phyloP scores from a whole-genome alignment of 2,888 invertebrate genomes.

The Cremastobaeus sp. region DNA sequence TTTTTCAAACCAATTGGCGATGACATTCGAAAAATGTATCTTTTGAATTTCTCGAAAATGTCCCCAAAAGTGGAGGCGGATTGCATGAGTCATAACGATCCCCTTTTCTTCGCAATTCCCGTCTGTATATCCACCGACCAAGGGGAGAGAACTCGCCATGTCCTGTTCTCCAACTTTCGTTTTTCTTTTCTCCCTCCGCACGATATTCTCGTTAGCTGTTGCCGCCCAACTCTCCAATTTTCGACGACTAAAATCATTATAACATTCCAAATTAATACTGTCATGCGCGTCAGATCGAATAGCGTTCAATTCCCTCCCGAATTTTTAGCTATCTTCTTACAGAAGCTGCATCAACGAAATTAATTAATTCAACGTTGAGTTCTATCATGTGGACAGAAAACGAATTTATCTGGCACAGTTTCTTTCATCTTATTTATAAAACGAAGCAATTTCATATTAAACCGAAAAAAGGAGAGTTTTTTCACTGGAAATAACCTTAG shows the following conservation, averaged over 20 bases:
- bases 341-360: constrained; percentile 61
- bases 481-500: too few species aligned
- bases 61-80: constrained; percentile 73
- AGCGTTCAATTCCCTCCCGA: constrained; percentile 48
- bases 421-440: too few species aligned
- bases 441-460: too few species aligned
- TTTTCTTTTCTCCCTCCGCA: constrained; percentile 68
- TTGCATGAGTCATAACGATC: constrained; percentile 74
- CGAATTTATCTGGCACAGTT: too few species aligned
- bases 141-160: constrained; percentile 70
- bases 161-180: constrained; percentile 71
- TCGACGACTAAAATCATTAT: constrained; percentile 69
- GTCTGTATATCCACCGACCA: constrained; percentile 70
- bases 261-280: constrained; percentile 71
- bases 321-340: constrained; percentile 61
- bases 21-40: constrained; percentile 67
- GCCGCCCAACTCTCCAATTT: constrained; percentile 62
- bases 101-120: constrained; percentile 68
- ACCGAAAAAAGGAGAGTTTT: too few species aligned
- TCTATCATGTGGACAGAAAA: too few species aligned
- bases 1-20: too few species aligned
- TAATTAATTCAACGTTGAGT: constrained; percentile 66
- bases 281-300: constrained; percentile 64
- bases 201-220: constrained; percentile 68
- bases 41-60: constrained; percentile 74